Percentiles rank a stretch among this genome's conserved stretches.
These are phyloP conservation scores for Pterostichus niger DNA, from an alignment of 2,888 invertebrate species.

Conservation along the genomic window DNA sequence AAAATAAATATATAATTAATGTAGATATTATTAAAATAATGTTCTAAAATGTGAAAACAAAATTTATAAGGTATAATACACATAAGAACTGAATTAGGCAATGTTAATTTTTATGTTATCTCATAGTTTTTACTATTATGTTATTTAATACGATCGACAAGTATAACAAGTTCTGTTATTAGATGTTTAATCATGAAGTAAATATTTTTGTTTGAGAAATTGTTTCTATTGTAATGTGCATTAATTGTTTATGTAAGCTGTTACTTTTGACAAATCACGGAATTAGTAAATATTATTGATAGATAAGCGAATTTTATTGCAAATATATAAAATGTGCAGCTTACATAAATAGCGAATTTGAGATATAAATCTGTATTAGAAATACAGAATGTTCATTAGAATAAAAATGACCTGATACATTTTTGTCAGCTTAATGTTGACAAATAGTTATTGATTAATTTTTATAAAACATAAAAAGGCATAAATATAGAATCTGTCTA, in stretches of 20 bases:
- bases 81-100: conserved; percentile 29
- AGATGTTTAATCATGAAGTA: conserved; percentile 1
- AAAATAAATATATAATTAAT: conserved; percentile 28
- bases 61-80: conserved; percentile 7
- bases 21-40: conserved; percentile 28
- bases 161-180: conserved; percentile 23
- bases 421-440: conserved; percentile 21
- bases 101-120: conserved; percentile 18
- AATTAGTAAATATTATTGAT: background rate
- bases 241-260: conserved; percentile 13
- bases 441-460: conserved; percentile 4
- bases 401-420: background rate
- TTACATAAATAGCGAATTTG: conserved; percentile 9
- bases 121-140: conserved; percentile 19
- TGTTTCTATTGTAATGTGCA: conserved; percentile 9
- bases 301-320: background rate
- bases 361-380: conserved; percentile 17
- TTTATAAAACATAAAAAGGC: background rate
- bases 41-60: conserved; percentile 12
- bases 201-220: conserved; percentile 9
- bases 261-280: conserved; percentile 13
- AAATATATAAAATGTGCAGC: conserved; percentile 10
- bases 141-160: conserved; percentile 27
- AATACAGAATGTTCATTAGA: conserved; percentile 18
- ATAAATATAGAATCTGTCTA: conserved; percentile 3